Base-by-base conservation (phyloP, 2,113 vertebrate genomes). In the Melanostigma gelatinosum region DNA sequence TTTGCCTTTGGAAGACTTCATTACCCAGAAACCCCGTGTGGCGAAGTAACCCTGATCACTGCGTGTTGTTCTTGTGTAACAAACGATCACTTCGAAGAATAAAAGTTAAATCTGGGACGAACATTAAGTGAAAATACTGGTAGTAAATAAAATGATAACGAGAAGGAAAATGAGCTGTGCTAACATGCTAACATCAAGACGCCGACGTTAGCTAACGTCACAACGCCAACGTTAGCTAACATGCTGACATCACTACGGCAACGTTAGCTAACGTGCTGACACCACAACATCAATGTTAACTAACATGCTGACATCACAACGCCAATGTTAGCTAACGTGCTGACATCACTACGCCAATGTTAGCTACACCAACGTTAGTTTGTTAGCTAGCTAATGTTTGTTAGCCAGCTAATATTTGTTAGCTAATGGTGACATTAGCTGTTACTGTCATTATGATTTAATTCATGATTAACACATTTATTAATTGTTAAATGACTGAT, bases 1-100 rank as follows among this genome's bases (percentile, higher is more conserved):
- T 44, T 20, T 48, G 29, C 36, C 50, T n/a, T 10, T 16, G 3
- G 50, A 77, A 27, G 64, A 54, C 55, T 74, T 36, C 58, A 22
- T 70, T 55, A 82, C 65, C 72, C 72, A 75, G 57, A 75, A 75
- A 5, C 10, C 64, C 46, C 2, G n/a, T 7, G 16, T 20, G 27
- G 42, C 1, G 2, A n/a, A 24, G 72, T 46, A n/a, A 67, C 16
- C n/a, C 1, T 46, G 4, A 62, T 36, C 18, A 20, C 38, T 38
- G 18, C 38, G 1, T 8, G 34, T 4, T 42, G 60, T 62, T 62
- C 24, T 57, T 29, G 24, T 58, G 55, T 58, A 10, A 10, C 27
- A 3, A 15, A 29, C 57, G 7, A 58, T 32, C 6, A 16, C n/a
- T 34, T 34, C 1, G 34, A 55, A 55, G 9, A 29, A 29, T 58